Evolutionary conservation across 37 sponge, comb jelly and placozoan genomes (phyloP).

Genomic region (Mnemiopsis leidyi): DNA sequence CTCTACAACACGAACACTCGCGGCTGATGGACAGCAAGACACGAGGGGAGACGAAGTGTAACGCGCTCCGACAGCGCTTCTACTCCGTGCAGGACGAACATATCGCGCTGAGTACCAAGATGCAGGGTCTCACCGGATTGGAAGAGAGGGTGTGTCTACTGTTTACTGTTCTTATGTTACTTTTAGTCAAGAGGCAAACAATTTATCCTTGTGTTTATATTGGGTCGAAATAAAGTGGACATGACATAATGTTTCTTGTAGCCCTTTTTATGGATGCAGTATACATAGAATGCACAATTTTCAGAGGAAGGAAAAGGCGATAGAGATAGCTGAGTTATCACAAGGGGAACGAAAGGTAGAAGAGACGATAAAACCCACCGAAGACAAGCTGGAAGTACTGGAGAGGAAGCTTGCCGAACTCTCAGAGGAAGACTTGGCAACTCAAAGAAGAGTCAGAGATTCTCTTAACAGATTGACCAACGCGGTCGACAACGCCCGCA

Average conservation of each 20-base stretch:
- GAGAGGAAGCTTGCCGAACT: not conserved
- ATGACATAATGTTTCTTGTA: no score
- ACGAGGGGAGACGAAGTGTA: not conserved
- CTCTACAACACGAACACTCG: constrained; percentile 31
- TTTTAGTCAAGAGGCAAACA: no score
- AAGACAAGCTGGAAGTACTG: not conserved
- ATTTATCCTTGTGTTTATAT: no score
- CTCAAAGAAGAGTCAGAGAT: not conserved
- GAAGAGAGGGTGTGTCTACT: constrained; percentile 15
- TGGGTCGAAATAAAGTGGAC: no score
- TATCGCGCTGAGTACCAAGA: not conserved
- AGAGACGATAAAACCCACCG: not conserved
- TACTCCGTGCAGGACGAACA: not conserved
- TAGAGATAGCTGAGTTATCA: not conserved
- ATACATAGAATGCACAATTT: not conserved
- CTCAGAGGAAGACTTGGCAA: not conserved
- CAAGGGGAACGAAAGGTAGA: not conserved
- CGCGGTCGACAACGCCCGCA: not conserved
- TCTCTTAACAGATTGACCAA: not conserved
- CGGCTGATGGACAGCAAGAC: constrained; percentile 25
- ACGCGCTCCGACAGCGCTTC: not conserved
- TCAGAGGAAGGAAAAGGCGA: constrained; percentile 39
- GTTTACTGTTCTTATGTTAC: no score
- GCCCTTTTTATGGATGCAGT: no score
- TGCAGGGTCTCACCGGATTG: constrained; percentile 34